These are phyloP conservation scores for Sigmodon hispidus DNA, from an alignment of 2,113 vertebrate species.

Conservation along the genomic window DNA sequence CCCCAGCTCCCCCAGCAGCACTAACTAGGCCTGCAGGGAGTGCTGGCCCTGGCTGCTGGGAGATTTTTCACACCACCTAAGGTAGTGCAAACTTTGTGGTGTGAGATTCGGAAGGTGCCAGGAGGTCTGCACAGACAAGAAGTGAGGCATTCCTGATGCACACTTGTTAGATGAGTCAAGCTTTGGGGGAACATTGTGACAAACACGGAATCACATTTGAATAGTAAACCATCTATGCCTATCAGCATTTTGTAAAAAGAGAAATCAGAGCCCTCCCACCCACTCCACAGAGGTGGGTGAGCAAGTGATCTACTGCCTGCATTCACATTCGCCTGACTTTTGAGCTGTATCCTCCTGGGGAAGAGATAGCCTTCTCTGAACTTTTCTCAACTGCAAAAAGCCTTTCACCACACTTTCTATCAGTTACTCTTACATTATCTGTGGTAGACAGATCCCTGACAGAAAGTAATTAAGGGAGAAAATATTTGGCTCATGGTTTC, in stretches of 20 bases:
- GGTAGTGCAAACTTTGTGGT: background rate
- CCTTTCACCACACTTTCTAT: background rate
- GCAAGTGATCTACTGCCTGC: background rate
- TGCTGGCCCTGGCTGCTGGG: background rate
- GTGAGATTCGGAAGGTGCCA: slow-evolving; percentile 42
- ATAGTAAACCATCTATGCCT: background rate
- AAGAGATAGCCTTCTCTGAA: background rate
- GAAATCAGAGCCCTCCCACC: background rate
- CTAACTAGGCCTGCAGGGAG: background rate
- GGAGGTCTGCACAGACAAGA: background rate
- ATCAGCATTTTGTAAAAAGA: background rate
- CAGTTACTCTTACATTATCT: background rate
- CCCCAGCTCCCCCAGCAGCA: slow-evolving; percentile 54
- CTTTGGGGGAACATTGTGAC: background rate
- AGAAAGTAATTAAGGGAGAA: background rate
- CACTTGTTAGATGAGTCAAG: background rate
- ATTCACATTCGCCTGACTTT: background rate
- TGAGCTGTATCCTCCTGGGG: background rate
- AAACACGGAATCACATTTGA: background rate
- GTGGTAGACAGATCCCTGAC: background rate
- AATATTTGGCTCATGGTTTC: background rate
- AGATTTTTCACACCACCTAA: slow-evolving; percentile 27
- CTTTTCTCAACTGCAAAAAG: background rate
- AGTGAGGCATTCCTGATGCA: background rate
- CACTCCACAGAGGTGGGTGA: background rate